Conservation (phyloP, 1,140 invertebrate genomes). For the Scaptomyza pallida region DNA sequence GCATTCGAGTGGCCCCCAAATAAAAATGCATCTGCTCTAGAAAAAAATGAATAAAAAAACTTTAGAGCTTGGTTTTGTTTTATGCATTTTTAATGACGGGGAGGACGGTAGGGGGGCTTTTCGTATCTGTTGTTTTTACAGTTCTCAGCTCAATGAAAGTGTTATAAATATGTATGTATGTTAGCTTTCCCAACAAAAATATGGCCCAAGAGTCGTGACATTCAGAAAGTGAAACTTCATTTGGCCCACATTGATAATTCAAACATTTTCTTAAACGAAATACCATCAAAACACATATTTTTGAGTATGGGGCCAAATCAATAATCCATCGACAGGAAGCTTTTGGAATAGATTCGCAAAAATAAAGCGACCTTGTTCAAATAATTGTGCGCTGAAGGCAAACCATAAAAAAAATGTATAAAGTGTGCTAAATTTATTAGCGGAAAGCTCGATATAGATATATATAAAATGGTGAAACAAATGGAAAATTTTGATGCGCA, state of each 20-base stretch:
- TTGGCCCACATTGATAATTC: constrained; percentile 29
- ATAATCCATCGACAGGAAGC: not conserved
- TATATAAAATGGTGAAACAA: too few species aligned
- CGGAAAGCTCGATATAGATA: not conserved
- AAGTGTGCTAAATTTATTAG: not conserved
- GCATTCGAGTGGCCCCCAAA: constrained; percentile 28
- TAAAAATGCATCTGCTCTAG: constrained; percentile 14
- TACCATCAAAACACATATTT: not conserved
- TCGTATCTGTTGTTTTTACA: constrained; percentile 39
- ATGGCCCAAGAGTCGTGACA: constrained; percentile 52
- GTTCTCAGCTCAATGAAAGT: constrained; percentile 57
- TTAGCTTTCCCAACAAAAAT: constrained; percentile 26
- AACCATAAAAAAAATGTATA: not conserved
- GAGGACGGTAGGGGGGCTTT: constrained; percentile 17
- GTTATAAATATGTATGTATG: constrained; percentile 68
- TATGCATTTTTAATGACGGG: constrained; percentile 65
- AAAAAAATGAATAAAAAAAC: constrained; percentile 14
- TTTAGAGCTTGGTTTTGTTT: constrained; percentile 38
- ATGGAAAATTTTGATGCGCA: too few species aligned
- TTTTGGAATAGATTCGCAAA: not conserved
- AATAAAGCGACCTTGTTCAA: not conserved
- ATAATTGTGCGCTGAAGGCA: not conserved
- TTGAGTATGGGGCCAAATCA: not conserved
- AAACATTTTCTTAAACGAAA: constrained; percentile 8
- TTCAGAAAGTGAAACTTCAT: constrained; percentile 62